Evolutionary conservation across 2,797 vertebrate genomes (phyloP).

Genomic region (Microctenopoma steveboyesi): DNA sequence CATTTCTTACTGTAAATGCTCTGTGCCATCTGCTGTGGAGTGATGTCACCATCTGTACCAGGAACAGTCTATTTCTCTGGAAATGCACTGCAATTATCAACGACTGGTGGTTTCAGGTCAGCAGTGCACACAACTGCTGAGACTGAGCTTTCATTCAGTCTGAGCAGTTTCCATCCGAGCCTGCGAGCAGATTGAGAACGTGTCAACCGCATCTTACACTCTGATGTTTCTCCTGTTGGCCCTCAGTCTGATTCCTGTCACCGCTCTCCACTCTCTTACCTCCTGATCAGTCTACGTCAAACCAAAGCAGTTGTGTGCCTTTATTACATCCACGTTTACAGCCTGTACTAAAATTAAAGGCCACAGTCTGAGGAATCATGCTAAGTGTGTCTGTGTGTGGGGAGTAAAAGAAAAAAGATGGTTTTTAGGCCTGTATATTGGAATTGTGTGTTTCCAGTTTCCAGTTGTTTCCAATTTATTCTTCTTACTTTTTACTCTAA

Average conservation of each 20-base stretch:
- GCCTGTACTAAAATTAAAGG: constrained; percentile 56
- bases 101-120: constrained; percentile 65
- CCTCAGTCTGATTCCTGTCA: background rate
- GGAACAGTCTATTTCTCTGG: constrained; percentile 61
- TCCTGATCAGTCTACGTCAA: constrained; percentile 15
- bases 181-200: background rate
- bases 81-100: constrained; percentile 60
- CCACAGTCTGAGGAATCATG: constrained; percentile 18
- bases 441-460: too few relatives aligned
- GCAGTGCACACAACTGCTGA: constrained; percentile 29
- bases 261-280: background rate
- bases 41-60: constrained; percentile 63
- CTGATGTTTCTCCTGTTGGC: constrained; percentile 42
- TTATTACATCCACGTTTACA: constrained; percentile 58
- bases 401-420: too few relatives aligned
- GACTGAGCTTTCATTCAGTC: constrained; percentile 13
- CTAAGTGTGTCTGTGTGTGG: constrained; percentile 4
- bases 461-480: too few relatives aligned
- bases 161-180: background rate
- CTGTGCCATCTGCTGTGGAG: constrained; percentile 49
- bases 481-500: too few relatives aligned
- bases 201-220: constrained; percentile 17
- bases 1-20: constrained; percentile 23
- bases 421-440: too few relatives aligned
- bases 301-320: constrained; percentile 4